These are phyloP conservation scores for Dendronephthya gigantea DNA, from an alignment of 64 coral and sea anemone genomes.

Conservation along the genomic window DNA sequence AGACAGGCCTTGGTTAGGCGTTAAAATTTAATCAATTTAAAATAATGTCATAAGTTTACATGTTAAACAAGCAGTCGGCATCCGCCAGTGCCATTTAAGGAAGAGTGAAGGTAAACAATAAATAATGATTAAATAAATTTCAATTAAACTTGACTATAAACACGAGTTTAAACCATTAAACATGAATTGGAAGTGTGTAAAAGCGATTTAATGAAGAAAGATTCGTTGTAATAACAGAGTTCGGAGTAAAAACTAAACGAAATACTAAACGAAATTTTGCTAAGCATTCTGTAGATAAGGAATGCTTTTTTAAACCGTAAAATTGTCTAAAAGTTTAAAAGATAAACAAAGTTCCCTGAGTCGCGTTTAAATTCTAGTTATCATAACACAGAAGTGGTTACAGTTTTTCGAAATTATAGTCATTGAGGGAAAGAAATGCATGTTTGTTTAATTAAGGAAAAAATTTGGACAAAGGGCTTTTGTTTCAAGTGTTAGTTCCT, in stretches of 20 bases:
- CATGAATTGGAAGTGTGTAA: background rate
- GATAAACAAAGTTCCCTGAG: background rate
- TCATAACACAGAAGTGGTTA: background rate
- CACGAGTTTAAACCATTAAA: background rate
- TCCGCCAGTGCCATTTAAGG: background rate
- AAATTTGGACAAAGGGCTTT: background rate
- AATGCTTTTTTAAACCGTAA: background rate
- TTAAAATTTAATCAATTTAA: conserved; percentile 13
- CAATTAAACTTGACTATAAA: background rate
- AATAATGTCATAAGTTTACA: conserved; percentile 19
- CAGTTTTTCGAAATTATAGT: background rate
- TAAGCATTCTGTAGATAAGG: too few species aligned
- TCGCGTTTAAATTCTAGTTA: background rate
- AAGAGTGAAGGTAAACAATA: background rate
- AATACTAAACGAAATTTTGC: too few species aligned
- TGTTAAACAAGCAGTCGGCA: background rate
- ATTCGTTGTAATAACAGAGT: too few species aligned
- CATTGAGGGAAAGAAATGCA: background rate
- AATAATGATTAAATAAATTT: background rate
- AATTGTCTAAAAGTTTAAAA: background rate
- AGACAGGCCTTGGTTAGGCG: background rate
- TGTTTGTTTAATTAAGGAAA: background rate
- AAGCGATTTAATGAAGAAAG: background rate
- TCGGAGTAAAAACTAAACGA: too few species aligned
- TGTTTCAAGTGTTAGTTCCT: background rate